A percentile compares a stretch with the other conserved stretches of the same genome.
Evolutionary conservation across 2,797 vertebrate genomes (phyloP).

Genomic region (Anguilla megastoma): DNA sequence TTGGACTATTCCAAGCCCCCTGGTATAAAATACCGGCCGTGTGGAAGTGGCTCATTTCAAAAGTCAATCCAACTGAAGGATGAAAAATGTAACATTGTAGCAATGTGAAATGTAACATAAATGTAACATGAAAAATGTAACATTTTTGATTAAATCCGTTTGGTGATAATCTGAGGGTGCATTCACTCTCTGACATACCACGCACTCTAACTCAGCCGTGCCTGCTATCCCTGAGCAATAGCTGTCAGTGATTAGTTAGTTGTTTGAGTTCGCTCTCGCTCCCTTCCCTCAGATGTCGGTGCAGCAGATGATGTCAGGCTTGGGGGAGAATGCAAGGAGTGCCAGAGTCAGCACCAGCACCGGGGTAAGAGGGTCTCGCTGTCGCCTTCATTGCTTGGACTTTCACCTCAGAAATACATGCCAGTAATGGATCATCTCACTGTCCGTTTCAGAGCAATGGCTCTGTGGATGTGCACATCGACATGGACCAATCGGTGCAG

Average conservation of each 20-base stretch:
- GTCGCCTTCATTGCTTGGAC: neutral
- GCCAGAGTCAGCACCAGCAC: conserved; percentile 74
- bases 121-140: neutral
- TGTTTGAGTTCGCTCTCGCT: neutral
- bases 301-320: conserved; percentile 77
- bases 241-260: neutral
- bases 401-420: neutral
- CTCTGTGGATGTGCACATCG: conserved; percentile 89
- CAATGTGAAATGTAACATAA: no score
- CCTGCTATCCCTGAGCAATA: neutral
- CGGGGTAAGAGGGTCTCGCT: conserved; percentile 64
- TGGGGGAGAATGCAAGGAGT: conserved; percentile 74
- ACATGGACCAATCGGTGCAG: conserved; percentile 83
- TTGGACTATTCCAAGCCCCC: neutral
- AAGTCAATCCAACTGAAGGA: neutral
- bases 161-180: neutral
- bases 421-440: neutral
- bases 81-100: neutral
- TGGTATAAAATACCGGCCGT: neutral
- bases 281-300: conserved; percentile 70
- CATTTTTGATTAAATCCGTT: neutral
- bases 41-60: neutral
- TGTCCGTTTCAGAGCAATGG: conserved; percentile 70
- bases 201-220: neutral
- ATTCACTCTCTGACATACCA: neutral